Percentiles rank a stretch among this genome's conserved stretches.
Evolutionary conservation across 2,888 invertebrate species (phyloP).

Genomic region (Oscheius sp.): DNA sequence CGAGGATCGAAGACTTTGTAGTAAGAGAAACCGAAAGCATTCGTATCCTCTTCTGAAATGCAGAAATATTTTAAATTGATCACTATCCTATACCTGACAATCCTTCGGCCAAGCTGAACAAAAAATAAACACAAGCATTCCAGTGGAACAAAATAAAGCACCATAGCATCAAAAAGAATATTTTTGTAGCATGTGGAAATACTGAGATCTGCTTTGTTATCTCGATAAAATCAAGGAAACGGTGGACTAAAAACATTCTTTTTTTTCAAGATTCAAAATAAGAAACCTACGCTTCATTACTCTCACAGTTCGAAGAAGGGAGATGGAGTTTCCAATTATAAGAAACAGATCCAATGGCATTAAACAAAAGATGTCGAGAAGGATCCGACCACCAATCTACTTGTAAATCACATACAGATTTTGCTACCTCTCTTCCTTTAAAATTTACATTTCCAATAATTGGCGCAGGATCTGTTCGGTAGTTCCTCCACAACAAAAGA

Average conservation of each 20-base stretch:
- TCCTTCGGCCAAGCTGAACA: constrained; percentile 60
- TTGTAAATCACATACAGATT: not conserved
- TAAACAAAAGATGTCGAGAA: constrained; percentile 50
- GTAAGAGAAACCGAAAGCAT: constrained; percentile 60
- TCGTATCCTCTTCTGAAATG: constrained; percentile 53
- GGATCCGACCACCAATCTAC: constrained; percentile 40
- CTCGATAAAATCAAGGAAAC: constrained; percentile 47
- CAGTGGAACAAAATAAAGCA: constrained; percentile 56
- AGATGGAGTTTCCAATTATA: constrained; percentile 34
- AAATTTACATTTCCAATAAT: constrained; percentile 2
- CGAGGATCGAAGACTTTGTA: constrained; percentile 63
- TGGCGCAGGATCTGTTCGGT: constrained; percentile 27
- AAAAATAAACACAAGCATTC: constrained; percentile 67
- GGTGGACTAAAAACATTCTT: constrained; percentile 43
- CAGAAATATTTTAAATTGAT: not conserved
- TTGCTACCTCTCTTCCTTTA: not conserved
- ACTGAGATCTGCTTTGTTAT: constrained; percentile 36
- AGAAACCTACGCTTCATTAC: constrained; percentile 39
- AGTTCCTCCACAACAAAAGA: constrained; percentile 32
- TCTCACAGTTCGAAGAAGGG: constrained; percentile 35
- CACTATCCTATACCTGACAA: constrained; percentile 37
- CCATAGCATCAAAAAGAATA: constrained; percentile 48
- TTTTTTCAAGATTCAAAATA: not conserved
- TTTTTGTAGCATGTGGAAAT: constrained; percentile 60
- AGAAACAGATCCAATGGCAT: constrained; percentile 54